These are phyloP conservation scores for Zaprionus nigranus DNA, from an alignment of 1,140 invertebrate genomes.

Conservation along the genomic window DNA sequence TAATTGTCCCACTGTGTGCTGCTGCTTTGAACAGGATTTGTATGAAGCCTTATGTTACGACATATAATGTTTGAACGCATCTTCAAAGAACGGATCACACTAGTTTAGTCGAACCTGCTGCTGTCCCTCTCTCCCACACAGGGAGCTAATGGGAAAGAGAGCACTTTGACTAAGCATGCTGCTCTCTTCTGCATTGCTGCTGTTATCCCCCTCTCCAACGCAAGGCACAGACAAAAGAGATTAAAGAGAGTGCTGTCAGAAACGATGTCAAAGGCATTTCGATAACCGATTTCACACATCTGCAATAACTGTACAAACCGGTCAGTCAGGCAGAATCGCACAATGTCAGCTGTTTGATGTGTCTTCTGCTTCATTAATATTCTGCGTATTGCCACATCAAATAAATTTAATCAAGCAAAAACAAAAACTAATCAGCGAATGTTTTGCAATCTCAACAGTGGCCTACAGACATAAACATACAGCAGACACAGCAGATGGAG, in stretches of 20 bases:
- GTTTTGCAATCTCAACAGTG: slow-evolving; percentile 43
- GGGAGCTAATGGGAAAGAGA: not conserved
- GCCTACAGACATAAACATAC: slow-evolving; percentile 19
- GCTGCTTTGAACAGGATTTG: not conserved
- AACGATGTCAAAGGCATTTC: not conserved
- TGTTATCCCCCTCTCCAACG: not conserved
- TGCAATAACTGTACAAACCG: slow-evolving; percentile 15
- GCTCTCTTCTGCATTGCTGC: not conserved
- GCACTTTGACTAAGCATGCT: not conserved
- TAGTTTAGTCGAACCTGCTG: not conserved
- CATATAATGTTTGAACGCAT: no score
- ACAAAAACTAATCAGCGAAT: slow-evolving; percentile 13
- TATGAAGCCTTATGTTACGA: not conserved
- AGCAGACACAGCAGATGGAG: not conserved
- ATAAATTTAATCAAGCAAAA: slow-evolving; percentile 18
- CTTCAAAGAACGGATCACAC: not conserved
- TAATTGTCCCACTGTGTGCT: not conserved
- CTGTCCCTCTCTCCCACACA: not conserved
- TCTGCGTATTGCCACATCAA: slow-evolving; percentile 34
- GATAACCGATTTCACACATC: not conserved
- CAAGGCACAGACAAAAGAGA: no score
- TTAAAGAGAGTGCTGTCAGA: no score
- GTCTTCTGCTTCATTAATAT: slow-evolving; percentile 36
- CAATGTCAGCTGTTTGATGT: slow-evolving; percentile 31
- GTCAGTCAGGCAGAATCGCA: slow-evolving; percentile 6